phyloP scores from a whole-genome alignment of 1,140 invertebrate genomes.

The Anagrus nilaparvatae region DNA sequence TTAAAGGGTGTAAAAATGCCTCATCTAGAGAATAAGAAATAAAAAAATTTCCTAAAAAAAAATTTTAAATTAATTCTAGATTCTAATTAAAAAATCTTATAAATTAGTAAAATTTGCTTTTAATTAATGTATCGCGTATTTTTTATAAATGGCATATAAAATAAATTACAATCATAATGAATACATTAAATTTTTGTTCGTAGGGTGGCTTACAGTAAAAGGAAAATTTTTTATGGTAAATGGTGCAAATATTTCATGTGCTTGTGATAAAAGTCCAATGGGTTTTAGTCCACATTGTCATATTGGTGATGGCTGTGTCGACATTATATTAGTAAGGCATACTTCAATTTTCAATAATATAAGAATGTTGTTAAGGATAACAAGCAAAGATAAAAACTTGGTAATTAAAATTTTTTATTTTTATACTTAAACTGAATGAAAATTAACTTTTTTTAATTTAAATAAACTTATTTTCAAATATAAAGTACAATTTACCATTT shows the following conservation, averaged over 20 bases:
- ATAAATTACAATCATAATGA: too few species aligned
- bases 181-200: slow-evolving; percentile 9
- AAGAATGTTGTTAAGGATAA: slow-evolving; percentile 53
- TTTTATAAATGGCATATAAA: too few species aligned
- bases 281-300: slow-evolving; percentile 73
- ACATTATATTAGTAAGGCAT: slow-evolving; percentile 66
- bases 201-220: slow-evolving; percentile 52
- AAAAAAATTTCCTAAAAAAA: too few species aligned
- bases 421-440: not conserved
- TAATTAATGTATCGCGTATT: too few species aligned
- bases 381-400: slow-evolving; percentile 48
- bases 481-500: slow-evolving; percentile 62
- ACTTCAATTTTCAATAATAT: slow-evolving; percentile 67
- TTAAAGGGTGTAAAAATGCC: too few species aligned
- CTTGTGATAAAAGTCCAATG: slow-evolving; percentile 60
- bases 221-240: slow-evolving; percentile 72
- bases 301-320: slow-evolving; percentile 70
- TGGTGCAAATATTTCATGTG: slow-evolving; percentile 69
- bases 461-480: not conserved
- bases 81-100: too few species aligned
- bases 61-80: too few species aligned
- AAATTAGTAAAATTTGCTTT: too few species aligned
- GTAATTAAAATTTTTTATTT: slow-evolving; percentile 29
- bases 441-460: not conserved
- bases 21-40: too few species aligned